Conservation (phyloP, 2,797 vertebrate genomes). For the Chrysocyon brachyurus region DNA sequence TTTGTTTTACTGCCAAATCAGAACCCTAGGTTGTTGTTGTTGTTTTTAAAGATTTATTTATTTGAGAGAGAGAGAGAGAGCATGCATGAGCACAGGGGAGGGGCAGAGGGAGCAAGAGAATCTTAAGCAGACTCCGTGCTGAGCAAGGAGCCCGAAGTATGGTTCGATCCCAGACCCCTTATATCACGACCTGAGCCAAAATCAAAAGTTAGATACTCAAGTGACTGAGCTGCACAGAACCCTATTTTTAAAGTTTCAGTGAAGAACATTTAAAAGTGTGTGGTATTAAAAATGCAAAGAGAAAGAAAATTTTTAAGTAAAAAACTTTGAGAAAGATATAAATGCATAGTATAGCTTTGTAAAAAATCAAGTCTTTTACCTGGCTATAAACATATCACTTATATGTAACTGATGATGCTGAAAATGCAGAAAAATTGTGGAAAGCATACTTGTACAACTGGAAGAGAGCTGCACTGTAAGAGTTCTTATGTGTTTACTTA, state of each 20-base stretch:
- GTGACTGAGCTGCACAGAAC: neutral
- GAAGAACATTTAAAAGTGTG: neutral
- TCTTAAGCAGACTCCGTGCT: neutral
- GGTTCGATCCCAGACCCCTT: neutral
- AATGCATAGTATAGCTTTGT: neutral
- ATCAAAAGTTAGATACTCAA: neutral
- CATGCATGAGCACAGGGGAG: neutral
- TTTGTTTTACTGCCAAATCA: constrained; percentile 38
- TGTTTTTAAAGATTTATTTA: neutral
- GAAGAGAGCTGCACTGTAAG: neutral
- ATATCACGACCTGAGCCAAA: neutral
- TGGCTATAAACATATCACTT: constrained; percentile 5
- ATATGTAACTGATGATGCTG: constrained; percentile 48
- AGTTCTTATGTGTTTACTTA: neutral
- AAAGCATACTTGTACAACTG: neutral
- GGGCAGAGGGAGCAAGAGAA: neutral
- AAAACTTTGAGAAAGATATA: neutral
- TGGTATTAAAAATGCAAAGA: constrained; percentile 21
- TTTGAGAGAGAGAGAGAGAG: no score
- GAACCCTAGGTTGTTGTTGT: neutral
- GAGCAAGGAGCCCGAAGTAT: neutral
- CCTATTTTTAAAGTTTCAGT: constrained; percentile 40
- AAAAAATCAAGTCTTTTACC: neutral
- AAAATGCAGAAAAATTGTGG: neutral
- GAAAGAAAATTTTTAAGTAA: neutral